Evolutionary conservation across 2,797 vertebrate genomes (phyloP), one percentile per base, ranked within the genome.

Genomic region (Dallia pectoralis): DNA sequence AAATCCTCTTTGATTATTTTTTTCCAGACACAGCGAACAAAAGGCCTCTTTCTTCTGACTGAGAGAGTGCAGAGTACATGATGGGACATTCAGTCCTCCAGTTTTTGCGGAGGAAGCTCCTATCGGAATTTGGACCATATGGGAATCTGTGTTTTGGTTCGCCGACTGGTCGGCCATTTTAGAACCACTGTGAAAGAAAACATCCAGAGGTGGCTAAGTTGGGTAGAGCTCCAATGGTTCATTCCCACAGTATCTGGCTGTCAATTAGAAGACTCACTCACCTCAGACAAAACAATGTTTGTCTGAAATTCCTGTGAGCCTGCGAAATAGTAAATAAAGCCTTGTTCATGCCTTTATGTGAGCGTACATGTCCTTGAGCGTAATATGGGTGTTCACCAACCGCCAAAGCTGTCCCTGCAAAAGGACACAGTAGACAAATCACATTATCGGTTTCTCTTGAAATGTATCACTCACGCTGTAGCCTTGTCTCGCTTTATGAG

Each of bases 231-330:
- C 51, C n/a, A 40, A 22, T 56, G 51, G 61, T 5, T 15, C 29
- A 30, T 15, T 29, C 25, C 16, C 0, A 67, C 68, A 82, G 81
- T 22, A 69, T 74, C 79, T 78, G 69, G 49, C 29, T 27, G 61
- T 74, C 66, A 80, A 29, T 77, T 32, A 68, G 32, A 74, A 19
- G 7, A 73, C 70, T 80, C 62, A 77, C 74, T 81, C 81, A 65
- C 36, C 74, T 68, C 44, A 89, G 84, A 83, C 86, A 84, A 81
- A 90, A 87, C 83, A 88, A 76, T 79, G 85, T 80, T 82, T 75
- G 81, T 53, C 49, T 62, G 8, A 79, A 44, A 88, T 87, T 86
- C 84, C 80, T 69, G 0, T 16, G 22, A 88, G 74, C 76, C 74
- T 59, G 49, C 40, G 59, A 33, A 71, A n/a, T 32, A 47, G 75